phyloP scores from a whole-genome alignment of 2,797 vertebrate species.

The Pantherophis vulpinus region DNA sequence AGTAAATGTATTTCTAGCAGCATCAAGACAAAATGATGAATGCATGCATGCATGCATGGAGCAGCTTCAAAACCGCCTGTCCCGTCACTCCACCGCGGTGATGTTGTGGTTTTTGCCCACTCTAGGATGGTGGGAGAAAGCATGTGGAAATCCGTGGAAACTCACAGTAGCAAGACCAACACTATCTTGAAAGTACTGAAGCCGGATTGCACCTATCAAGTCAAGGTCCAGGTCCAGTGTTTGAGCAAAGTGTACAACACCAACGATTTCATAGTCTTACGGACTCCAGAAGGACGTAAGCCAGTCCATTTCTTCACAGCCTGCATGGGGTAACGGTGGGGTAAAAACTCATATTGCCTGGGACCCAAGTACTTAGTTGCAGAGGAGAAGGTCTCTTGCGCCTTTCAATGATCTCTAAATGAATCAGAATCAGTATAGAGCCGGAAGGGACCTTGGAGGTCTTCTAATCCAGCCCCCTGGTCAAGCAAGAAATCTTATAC shows the following conservation, averaged over 20 bases:
- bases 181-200: slow-evolving; percentile 84
- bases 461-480: too few relatives aligned
- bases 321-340: not conserved
- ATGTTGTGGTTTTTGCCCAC: not conserved
- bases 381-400: not conserved
- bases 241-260: slow-evolving; percentile 87
- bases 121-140: slow-evolving; percentile 84
- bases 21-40: not conserved
- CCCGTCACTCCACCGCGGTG: accelerated
- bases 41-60: not conserved
- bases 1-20: not conserved
- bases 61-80: not conserved
- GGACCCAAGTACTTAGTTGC: not conserved
- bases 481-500: too few relatives aligned
- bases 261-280: slow-evolving; percentile 86
- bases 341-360: not conserved
- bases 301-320: slow-evolving; percentile 20
- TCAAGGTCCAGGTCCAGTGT: slow-evolving; percentile 93
- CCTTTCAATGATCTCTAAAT: not conserved
- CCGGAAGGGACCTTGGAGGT: too few relatives aligned
- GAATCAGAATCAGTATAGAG: not conserved
- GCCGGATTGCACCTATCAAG: slow-evolving; percentile 91
- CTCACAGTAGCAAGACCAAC: slow-evolving; percentile 92
- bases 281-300: slow-evolving; percentile 93
- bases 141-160: slow-evolving; percentile 87